Conservation (phyloP, 1,140 invertebrate genomes). For the Drosophila quadrilineata region DNA sequence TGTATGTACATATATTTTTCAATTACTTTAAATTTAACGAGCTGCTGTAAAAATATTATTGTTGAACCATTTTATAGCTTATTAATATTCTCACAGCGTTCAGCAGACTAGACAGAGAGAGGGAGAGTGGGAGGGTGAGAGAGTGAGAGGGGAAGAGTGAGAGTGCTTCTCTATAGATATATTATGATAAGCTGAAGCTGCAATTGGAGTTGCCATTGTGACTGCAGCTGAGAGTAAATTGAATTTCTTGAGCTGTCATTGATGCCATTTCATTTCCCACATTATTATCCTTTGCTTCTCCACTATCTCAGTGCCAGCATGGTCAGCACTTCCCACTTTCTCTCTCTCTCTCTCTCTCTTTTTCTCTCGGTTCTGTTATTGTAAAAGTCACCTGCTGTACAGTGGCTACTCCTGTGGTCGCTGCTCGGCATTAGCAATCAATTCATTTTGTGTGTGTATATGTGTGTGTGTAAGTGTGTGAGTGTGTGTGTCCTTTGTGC, state of each 20-base stretch:
- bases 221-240: constrained; percentile 45
- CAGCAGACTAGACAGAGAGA: too few species aligned
- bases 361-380: too few species aligned
- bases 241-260: constrained; percentile 37
- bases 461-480: too few species aligned
- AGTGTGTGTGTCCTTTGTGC: constrained; percentile 68
- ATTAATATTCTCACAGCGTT: constrained; percentile 45
- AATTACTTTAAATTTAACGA: constrained; percentile 55
- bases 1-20: constrained; percentile 44
- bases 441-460: constrained; percentile 74
- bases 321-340: too few species aligned
- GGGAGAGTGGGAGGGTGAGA: too few species aligned
- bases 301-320: not conserved
- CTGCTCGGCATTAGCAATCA: constrained; percentile 72
- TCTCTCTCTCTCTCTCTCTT: too few species aligned
- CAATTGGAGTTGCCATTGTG: not conserved
- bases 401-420: too few species aligned
- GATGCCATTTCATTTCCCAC: too few species aligned
- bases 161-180: too few species aligned
- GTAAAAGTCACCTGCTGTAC: too few species aligned
- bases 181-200: constrained; percentile 4
- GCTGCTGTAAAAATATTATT: constrained; percentile 61
- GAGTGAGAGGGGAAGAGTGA: too few species aligned
- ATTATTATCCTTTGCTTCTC: constrained; percentile 6
- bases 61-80: constrained; percentile 53